These are phyloP conservation scores for Premnoplex brunnescens DNA, from an alignment of 2,797 vertebrate genomes.

Conservation along the genomic window DNA sequence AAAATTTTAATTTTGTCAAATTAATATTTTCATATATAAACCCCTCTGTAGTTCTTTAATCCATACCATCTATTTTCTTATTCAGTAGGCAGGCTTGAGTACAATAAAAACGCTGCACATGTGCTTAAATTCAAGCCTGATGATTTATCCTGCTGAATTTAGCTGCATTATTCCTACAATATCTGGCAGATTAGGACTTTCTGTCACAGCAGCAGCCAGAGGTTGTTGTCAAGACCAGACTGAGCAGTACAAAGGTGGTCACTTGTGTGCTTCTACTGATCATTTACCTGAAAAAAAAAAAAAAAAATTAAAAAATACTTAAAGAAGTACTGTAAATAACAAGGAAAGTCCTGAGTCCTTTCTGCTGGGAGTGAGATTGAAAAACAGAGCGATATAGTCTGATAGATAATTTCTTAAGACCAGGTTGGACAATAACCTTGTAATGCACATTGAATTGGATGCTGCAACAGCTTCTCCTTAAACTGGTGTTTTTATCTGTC, in stretches of 20 bases:
- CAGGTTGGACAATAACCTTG: neutral
- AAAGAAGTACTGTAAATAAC: neutral
- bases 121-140: neutral
- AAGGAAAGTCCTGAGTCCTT: slow-evolving; percentile 16
- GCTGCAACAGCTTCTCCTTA: neutral
- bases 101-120: neutral
- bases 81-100: neutral
- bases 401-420: slow-evolving; percentile 46
- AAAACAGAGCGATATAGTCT: slow-evolving; percentile 23
- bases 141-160: neutral
- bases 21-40: neutral
- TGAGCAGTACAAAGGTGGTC: neutral
- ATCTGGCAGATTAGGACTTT: neutral
- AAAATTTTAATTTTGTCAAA: neutral
- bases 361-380: slow-evolving; percentile 4
- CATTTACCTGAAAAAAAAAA: neutral
- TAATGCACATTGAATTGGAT: neutral
- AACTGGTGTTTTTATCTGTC: neutral
- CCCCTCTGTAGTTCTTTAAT: neutral
- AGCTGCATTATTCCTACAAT: neutral
- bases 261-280: neutral
- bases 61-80: neutral
- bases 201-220: neutral
- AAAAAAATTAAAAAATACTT: neutral
- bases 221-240: neutral